Base-by-base conservation (phyloP, 1,140 invertebrate species). In the Plutomurus gul region DNA sequence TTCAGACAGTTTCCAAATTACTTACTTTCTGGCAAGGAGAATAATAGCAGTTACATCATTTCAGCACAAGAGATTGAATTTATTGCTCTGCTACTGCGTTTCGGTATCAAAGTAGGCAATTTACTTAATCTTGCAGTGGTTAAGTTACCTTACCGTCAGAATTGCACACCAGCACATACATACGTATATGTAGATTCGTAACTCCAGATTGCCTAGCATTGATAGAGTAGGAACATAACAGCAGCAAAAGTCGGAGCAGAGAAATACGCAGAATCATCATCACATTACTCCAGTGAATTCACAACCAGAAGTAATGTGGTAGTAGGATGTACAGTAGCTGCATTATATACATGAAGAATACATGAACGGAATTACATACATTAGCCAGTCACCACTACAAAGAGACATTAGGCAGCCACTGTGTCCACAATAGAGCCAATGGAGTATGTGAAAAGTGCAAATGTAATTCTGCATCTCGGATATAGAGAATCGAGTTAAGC, bases 391-490 rank as follows among this genome's bases (percentile, higher is more conserved):
- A n/a, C n/a, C n/a, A n/a, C n/a, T 51, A 51, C 56, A 65, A 16
- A 18, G 56, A 65, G n/a, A n/a, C n/a, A 65, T 33, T n/a, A 65
- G 13, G 33, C 22, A 25, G 51, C n/a, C n/a, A n/a, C n/a, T 43
- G 2, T 43, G n/a, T 43, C 10, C 18, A 33, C 27, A 65, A 65
- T 3, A 65, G 56, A 65, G 30, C 27, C 22, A 22, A 51, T n/a
- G 30, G 16, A 65, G 56, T 3, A n/a, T 65, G 30, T 25, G 27
- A 65, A 65, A 65, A 65, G 56, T 65, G 56, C 56, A 65, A 65
- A 65, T 65, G 56, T 65, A 33, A 65, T 65, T 65, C 56, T 65
- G 56, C 56, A 65, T 33, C 7, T 33, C 56, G 56, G 46, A n/a
- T n/a, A n/a, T n/a, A n/a, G 27, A 60, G 51, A 65, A 30, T 33